Evolutionary conservation across 1,140 invertebrate species (phyloP).

Genomic region (Tetranychus urticae): DNA sequence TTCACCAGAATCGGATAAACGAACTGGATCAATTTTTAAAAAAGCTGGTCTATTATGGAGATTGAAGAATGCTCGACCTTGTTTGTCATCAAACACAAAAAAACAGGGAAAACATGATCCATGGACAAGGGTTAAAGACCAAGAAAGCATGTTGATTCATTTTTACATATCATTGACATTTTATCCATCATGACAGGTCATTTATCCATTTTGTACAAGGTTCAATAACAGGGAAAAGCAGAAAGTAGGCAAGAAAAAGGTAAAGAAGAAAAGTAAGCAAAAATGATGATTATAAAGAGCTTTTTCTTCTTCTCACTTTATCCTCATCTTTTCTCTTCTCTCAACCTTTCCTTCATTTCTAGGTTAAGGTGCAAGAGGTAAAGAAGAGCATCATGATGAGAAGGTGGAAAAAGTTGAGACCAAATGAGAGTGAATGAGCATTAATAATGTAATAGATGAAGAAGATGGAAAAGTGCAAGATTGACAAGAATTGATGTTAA

Average conservation of each 20-base stretch:
- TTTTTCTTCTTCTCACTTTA: too few species aligned
- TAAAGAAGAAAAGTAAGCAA: background rate
- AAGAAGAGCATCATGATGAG: too few species aligned
- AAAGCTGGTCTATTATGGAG: slow-evolving; percentile 19
- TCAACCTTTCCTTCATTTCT: too few species aligned
- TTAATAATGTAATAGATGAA: background rate
- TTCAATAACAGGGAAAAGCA: background rate
- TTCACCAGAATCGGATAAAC: slow-evolving; percentile 37
- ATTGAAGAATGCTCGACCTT: slow-evolving; percentile 7
- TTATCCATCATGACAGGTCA: too few species aligned
- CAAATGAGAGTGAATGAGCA: background rate
- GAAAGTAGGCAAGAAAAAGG: background rate
- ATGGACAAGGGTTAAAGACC: too few species aligned
- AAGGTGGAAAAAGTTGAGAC: too few species aligned
- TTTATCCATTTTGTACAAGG: background rate
- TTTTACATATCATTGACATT: too few species aligned
- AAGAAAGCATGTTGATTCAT: too few species aligned
- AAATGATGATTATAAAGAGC: background rate
- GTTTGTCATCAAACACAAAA: too few species aligned
- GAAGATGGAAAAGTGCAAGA: background rate
- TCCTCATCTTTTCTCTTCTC: too few species aligned
- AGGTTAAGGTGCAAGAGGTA: too few species aligned
- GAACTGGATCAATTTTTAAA: slow-evolving; percentile 12
- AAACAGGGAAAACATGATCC: too few species aligned
- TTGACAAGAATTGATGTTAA: background rate